A percentile compares a stretch with the other conserved stretches of the same genome.
These are phyloP conservation scores for Oopsacas minuta DNA, from an alignment of 37 sponge, comb jelly and placozoan species.

Conservation along the genomic window DNA sequence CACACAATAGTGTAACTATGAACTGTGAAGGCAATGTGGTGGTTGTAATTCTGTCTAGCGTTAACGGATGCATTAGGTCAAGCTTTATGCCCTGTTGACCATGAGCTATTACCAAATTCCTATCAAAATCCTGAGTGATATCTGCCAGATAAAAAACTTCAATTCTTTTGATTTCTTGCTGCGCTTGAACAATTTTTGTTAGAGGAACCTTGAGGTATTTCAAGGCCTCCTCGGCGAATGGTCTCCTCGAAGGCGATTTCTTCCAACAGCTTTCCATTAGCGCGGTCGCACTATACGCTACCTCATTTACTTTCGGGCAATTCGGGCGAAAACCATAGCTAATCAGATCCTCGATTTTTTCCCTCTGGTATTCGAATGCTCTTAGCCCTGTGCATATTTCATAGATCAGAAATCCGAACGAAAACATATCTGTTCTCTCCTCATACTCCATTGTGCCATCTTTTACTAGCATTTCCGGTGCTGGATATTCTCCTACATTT, in stretches of 20 bases:
- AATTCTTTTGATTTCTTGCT: neutral
- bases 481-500: neutral
- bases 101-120: neutral
- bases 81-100: neutral
- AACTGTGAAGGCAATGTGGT: neutral
- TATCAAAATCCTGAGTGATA: neutral
- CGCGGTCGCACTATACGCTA: neutral
- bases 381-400: neutral
- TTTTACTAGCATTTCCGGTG: neutral
- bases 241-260: neutral
- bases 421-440: neutral
- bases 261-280: conserved; percentile 9
- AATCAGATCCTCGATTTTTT: neutral
- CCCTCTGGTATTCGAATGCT: neutral
- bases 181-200: neutral
- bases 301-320: neutral
- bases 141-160: neutral
- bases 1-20: neutral
- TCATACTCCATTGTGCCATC: neutral
- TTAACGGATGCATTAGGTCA: neutral
- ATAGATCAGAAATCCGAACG: neutral
- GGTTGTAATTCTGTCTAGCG: neutral
- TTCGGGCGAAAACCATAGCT: neutral
- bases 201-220: neutral
- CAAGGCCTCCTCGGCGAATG: neutral